These are phyloP conservation scores for Omphaloscelis lunosa DNA, from an alignment of 2,888 invertebrate genomes.

Conservation along the genomic window DNA sequence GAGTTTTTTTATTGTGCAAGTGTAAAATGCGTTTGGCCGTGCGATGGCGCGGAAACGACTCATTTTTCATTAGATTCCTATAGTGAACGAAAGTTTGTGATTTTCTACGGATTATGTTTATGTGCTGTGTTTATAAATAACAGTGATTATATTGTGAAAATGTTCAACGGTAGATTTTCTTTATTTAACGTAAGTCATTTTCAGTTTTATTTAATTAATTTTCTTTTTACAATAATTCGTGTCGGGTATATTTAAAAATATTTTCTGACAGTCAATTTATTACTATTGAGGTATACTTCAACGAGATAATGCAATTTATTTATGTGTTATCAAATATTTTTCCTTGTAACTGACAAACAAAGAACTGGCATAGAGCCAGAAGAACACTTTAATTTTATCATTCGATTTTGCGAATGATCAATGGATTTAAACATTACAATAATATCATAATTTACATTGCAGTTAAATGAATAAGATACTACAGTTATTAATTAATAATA, in stretches of 20 bases:
- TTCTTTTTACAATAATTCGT: neutral
- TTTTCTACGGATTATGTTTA: constrained; percentile 55
- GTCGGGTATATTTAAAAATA: neutral
- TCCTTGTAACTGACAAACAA: constrained; percentile 65
- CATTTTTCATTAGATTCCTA: constrained; percentile 75
- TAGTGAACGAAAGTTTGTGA: constrained; percentile 65
- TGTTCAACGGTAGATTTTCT: constrained; percentile 62
- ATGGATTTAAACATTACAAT: constrained; percentile 17
- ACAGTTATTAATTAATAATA: neutral
- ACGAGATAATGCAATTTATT: constrained; percentile 46
- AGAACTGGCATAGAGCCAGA: constrained; percentile 70
- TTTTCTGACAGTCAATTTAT: constrained; percentile 11
- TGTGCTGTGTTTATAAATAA: constrained; percentile 61
- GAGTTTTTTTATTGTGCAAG: constrained; percentile 68
- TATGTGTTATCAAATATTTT: constrained; percentile 57
- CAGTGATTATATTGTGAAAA: constrained; percentile 63
- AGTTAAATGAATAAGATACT: neutral
- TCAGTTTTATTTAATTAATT: neutral
- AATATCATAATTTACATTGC: constrained; percentile 12
- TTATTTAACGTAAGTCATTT: constrained; percentile 62
- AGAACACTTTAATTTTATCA: constrained; percentile 58
- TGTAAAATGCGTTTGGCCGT: constrained; percentile 75
- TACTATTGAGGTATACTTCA: constrained; percentile 15
- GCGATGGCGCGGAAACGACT: constrained; percentile 79
- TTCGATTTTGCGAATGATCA: constrained; percentile 32